These are phyloP conservation scores for Muntiacus reevesi DNA, from an alignment of 2,113 vertebrate genomes.

Conservation along the genomic window DNA sequence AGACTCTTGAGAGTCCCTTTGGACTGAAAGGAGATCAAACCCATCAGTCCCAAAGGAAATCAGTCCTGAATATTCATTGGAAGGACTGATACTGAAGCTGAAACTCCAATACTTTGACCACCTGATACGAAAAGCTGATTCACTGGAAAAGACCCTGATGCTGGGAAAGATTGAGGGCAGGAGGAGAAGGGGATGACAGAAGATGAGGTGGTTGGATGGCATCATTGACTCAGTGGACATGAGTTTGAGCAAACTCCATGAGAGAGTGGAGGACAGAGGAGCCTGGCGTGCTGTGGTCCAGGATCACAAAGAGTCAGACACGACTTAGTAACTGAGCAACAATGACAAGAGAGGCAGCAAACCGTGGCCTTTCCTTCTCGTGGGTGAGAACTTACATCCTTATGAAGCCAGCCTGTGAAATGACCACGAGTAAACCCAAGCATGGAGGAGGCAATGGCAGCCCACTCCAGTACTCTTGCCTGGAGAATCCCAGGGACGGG, in stretches of 20 bases:
- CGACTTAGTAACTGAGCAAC: neutral
- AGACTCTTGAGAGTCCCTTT: neutral
- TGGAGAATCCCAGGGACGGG: too few relatives aligned
- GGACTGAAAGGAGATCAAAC: neutral
- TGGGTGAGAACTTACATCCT: neutral
- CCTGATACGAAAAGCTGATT: neutral
- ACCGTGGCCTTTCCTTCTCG: neutral
- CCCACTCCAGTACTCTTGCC: too few relatives aligned
- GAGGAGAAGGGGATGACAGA: neutral
- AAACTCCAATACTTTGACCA: neutral
- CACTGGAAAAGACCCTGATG: neutral
- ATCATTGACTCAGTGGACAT: neutral
- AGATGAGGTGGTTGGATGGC: neutral
- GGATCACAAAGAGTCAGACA: neutral
- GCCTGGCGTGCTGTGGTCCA: neutral
- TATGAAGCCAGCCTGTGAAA: neutral
- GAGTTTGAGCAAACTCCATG: neutral
- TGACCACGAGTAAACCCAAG: neutral
- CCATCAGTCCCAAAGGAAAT: neutral
- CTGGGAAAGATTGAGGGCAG: neutral
- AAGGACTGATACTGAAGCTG: neutral
- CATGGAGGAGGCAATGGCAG: too few relatives aligned
- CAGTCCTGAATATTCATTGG: neutral
- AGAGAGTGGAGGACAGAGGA: neutral
- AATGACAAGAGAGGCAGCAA: neutral